A percentile compares a stretch with the other conserved stretches of the same genome.
Evolutionary conservation across 2,113 vertebrate genomes (phyloP).

Genomic region (Toxotes chatareus): DNA sequence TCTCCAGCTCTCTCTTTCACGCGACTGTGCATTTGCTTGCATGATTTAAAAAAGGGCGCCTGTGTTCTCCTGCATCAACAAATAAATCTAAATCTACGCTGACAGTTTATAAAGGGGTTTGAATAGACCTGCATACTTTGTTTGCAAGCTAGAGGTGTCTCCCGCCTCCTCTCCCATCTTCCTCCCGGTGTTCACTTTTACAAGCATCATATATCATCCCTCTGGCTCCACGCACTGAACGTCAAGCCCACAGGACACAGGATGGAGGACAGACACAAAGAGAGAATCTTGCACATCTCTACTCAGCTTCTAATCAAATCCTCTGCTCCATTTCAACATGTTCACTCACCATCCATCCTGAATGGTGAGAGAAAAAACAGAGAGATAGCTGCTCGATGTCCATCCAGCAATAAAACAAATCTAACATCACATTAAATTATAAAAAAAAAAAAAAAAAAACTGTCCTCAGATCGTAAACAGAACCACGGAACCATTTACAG

Average conservation of each 20-base stretch:
- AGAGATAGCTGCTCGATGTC: neutral
- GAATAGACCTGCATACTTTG: slow-evolving; percentile 29
- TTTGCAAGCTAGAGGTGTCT: slow-evolving; percentile 24
- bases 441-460: neutral
- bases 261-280: slow-evolving; percentile 35
- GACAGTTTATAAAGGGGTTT: slow-evolving; percentile 38
- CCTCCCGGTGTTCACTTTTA: slow-evolving; percentile 16
- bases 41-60: slow-evolving; percentile 35
- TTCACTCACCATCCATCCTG: neutral
- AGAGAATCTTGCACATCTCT: slow-evolving; percentile 24
- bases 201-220: slow-evolving; percentile 32
- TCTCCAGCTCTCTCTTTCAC: slow-evolving; percentile 46
- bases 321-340: slow-evolving; percentile 32
- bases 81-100: slow-evolving; percentile 40
- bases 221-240: neutral
- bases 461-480: too few relatives aligned
- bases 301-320: slow-evolving; percentile 62
- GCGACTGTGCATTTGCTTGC: slow-evolving; percentile 29
- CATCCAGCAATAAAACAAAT: neutral
- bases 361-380: neutral
- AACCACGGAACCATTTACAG: neutral
- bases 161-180: neutral
- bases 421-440: neutral
- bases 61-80: slow-evolving; percentile 41
- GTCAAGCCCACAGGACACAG: slow-evolving; percentile 47